Conservation (phyloP, 2,888 invertebrate species). For the Stratiomys singularior region DNA sequence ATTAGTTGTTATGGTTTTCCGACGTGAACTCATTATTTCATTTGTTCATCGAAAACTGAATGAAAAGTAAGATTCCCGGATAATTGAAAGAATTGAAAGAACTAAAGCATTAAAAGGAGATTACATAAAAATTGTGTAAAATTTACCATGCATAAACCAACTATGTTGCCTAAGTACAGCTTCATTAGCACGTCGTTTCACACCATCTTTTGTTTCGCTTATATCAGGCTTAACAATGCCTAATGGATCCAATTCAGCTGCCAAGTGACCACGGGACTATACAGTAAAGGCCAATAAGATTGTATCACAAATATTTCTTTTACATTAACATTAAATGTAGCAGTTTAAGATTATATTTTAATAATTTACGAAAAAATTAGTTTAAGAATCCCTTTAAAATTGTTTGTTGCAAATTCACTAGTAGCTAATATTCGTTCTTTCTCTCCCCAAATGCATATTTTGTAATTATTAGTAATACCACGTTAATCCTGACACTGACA, state of each 20-base stretch:
- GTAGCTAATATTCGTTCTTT: too few relatives aligned
- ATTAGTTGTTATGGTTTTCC: too few relatives aligned
- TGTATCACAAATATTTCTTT: too few relatives aligned
- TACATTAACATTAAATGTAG: too few relatives aligned
- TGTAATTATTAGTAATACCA: too few relatives aligned
- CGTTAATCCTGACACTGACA: too few relatives aligned
- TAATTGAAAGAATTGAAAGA: neutral
- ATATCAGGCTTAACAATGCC: conserved; percentile 68
- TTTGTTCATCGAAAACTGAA: conserved; percentile 12
- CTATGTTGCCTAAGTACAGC: conserved; percentile 65
- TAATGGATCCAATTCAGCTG: conserved; percentile 85
- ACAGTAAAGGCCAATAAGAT: conserved; percentile 43
- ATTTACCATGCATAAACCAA: conserved; percentile 65
- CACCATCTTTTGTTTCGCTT: conserved; percentile 64
- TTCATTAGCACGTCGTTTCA: conserved; percentile 66
- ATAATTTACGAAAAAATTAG: too few relatives aligned
- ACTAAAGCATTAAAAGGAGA: conserved; percentile 8
- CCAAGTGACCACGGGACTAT: conserved; percentile 85
- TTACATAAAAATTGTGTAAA: conserved; percentile 25
- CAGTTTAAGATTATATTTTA: too few relatives aligned
- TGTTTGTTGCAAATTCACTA: too few relatives aligned
- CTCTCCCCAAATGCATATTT: too few relatives aligned
- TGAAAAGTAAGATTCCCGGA: neutral
- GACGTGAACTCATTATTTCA: neutral
- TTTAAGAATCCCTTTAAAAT: too few relatives aligned